phyloP scores from a whole-genome alignment of 2,797 vertebrate species.

The Ctenopoma multispine region DNA sequence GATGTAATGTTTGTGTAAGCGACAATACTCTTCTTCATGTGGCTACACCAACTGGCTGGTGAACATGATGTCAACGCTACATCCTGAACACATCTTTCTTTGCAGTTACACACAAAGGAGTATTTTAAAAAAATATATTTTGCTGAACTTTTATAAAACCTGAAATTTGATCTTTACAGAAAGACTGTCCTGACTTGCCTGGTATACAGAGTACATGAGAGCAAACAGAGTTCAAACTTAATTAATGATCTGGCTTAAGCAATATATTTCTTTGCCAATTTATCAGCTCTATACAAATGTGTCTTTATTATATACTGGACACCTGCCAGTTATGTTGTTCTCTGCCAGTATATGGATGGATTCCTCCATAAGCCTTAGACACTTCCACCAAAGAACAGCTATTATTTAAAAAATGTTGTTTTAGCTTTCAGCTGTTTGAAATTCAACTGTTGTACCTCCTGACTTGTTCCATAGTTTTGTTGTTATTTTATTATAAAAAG shows the following conservation, averaged over 20 bases:
- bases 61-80: slow-evolving; percentile 26
- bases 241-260: slow-evolving; percentile 21
- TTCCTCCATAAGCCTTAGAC: neutral
- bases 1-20: slow-evolving; percentile 71
- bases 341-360: slow-evolving; percentile 12
- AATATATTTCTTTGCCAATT: slow-evolving; percentile 21
- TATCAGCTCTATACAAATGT: slow-evolving; percentile 2
- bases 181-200: neutral
- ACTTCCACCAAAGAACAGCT: neutral
- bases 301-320: neutral
- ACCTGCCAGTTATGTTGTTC: slow-evolving; percentile 10
- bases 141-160: slow-evolving; percentile 15
- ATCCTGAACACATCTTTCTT: slow-evolving; percentile 26
- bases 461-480: neutral
- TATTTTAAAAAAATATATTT: neutral
- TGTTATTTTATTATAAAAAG: neutral
- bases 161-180: neutral
- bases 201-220: neutral
- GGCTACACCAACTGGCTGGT: slow-evolving; percentile 40
- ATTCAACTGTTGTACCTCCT: too few species aligned
- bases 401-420: neutral
- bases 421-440: too few species aligned
- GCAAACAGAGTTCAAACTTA: slow-evolving; percentile 10
- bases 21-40: slow-evolving; percentile 36
- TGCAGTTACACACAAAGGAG: slow-evolving; percentile 36